phyloP scores from a whole-genome alignment of 2,888 invertebrate genomes.

The Scotopteryx bipunctaria region DNA sequence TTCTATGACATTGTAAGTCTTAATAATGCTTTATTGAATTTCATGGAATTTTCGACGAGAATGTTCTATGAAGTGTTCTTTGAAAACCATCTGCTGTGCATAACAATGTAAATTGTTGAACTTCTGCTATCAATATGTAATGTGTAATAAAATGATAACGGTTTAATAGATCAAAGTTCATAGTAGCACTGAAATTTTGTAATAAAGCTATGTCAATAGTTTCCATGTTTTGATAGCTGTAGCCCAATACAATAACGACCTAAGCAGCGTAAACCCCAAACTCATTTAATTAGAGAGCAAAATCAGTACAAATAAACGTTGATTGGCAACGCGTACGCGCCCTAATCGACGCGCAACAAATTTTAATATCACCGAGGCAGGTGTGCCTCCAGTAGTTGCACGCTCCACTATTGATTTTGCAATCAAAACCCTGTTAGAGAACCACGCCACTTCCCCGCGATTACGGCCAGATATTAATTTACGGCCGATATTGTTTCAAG shows the following conservation, averaged over 20 bases:
- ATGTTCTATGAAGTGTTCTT: conserved; percentile 5
- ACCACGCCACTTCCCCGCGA: conserved; percentile 50
- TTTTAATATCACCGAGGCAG: conserved; percentile 69
- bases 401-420: conserved; percentile 73
- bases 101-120: background rate
- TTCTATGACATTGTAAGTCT: conserved; percentile 32
- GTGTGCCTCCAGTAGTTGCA: conserved; percentile 70
- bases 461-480: conserved; percentile 62
- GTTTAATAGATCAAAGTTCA: background rate
- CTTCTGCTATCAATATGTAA: background rate
- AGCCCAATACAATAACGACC: conserved; percentile 21
- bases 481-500: conserved; percentile 42
- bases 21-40: conserved; percentile 21
- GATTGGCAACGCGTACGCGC: conserved; percentile 58
- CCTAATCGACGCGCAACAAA: conserved; percentile 56
- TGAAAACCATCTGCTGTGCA: background rate
- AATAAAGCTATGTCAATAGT: conserved; percentile 1
- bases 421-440: conserved; percentile 74
- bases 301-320: conserved; percentile 57
- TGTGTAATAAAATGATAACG: conserved; percentile 1
- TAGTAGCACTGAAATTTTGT: background rate
- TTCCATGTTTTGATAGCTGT: conserved; percentile 11
- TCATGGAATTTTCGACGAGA: conserved; percentile 10
- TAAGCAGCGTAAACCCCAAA: conserved; percentile 31
- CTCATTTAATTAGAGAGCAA: conserved; percentile 53